Evolutionary conservation across 2,888 invertebrate species (phyloP).

Genomic region (Coelinius sp.): DNA sequence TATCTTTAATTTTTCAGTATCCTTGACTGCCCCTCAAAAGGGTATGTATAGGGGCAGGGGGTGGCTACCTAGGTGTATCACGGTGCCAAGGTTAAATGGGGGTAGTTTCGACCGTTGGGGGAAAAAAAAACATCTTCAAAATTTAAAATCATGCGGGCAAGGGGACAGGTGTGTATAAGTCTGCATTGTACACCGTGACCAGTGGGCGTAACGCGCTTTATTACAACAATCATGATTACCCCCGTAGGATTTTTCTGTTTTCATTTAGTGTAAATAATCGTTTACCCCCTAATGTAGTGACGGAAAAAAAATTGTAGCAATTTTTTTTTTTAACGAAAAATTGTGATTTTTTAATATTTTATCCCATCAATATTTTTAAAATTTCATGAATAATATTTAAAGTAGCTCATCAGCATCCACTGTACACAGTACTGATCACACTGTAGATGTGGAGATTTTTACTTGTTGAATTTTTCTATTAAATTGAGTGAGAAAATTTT

Average conservation of each 20-base stretch:
- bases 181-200: slow-evolving; percentile 42
- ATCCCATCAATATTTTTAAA: no score
- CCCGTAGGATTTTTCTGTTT: slow-evolving; percentile 8
- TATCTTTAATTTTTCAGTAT: not conserved
- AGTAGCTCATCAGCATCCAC: no score
- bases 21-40: not conserved
- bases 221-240: slow-evolving; percentile 41
- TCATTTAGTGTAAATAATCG: not conserved
- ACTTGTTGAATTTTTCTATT: no score
- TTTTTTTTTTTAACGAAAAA: no score
- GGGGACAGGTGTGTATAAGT: slow-evolving; percentile 62
- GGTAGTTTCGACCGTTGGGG: slow-evolving; percentile 66
- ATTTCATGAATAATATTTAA: no score
- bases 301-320: not conserved
- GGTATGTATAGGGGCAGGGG: slow-evolving; percentile 12
- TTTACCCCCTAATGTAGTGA: not conserved
- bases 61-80: slow-evolving; percentile 50
- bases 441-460: no score
- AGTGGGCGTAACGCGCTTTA: slow-evolving; percentile 44
- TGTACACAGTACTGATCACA: no score
- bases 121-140: slow-evolving; percentile 41
- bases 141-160: slow-evolving; percentile 43
- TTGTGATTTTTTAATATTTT: not conserved
- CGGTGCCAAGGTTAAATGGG: slow-evolving; percentile 52
- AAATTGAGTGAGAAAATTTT: no score